Conservation (phyloP, 2,888 invertebrate genomes). For the Caenorhabditis uteleia region DNA sequence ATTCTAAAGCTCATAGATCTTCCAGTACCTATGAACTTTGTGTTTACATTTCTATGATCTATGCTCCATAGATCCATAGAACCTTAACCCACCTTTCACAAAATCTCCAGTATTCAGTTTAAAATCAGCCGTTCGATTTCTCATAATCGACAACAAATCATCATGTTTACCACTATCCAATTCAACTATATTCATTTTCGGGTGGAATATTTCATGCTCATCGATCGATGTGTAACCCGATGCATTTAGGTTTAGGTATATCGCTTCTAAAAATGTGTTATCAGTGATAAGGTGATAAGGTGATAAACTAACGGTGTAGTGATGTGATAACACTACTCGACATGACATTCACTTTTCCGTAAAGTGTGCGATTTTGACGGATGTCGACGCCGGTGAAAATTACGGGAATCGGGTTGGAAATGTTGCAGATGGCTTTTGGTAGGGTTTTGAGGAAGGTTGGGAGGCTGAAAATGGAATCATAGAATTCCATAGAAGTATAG, state of each 20-base stretch:
- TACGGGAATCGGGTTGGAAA: conserved; percentile 21
- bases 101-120: conserved; percentile 32
- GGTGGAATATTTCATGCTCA: conserved; percentile 20
- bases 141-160: conserved; percentile 25
- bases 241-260: conserved; percentile 8
- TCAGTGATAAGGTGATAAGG: no score
- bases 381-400: conserved; percentile 21
- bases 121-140: conserved; percentile 23
- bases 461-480: conserved; percentile 16
- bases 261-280: conserved; percentile 15
- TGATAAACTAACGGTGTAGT: conserved; percentile 24
- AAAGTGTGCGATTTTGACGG: conserved; percentile 20
- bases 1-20: no score
- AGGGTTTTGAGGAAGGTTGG: conserved; percentile 18
- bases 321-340: conserved; percentile 27
- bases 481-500: no score
- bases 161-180: conserved; percentile 25
- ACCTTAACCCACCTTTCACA: conserved; percentile 21
- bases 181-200: conserved; percentile 30
- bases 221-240: conserved; percentile 15
- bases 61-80: no score
- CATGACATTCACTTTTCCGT: conserved; percentile 31
- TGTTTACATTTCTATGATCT: no score
- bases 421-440: conserved; percentile 30
- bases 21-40: no score